Evolutionary conservation across 1,140 invertebrate species (phyloP).

Genomic region (Telenomus remus): DNA sequence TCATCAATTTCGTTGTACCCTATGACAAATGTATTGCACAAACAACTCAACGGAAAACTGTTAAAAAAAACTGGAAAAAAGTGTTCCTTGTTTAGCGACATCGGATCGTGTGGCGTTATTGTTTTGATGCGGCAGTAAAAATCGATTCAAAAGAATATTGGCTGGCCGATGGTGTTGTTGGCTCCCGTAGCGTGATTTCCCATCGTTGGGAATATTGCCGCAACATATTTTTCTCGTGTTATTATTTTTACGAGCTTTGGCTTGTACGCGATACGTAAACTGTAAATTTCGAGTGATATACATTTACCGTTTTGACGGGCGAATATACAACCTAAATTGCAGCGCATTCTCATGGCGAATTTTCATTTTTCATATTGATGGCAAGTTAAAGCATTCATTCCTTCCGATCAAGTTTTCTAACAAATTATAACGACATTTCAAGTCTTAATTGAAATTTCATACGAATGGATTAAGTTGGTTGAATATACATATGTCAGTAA

Average conservation of each 20-base stretch:
- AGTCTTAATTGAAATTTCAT: too few relatives aligned
- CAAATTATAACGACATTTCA: too few relatives aligned
- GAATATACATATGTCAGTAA: slow-evolving; percentile 37
- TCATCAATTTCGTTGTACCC: neutral
- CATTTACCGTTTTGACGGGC: slow-evolving; percentile 17
- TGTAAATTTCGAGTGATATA: slow-evolving; percentile 41
- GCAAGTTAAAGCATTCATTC: too few relatives aligned
- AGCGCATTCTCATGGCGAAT: too few relatives aligned
- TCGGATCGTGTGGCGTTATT: slow-evolving; percentile 17
- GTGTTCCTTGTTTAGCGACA: slow-evolving; percentile 19
- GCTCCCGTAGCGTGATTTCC: slow-evolving; percentile 16
- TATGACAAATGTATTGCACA: too few relatives aligned
- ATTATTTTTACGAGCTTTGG: slow-evolving; percentile 39
- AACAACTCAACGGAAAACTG: too few relatives aligned
- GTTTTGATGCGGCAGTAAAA: slow-evolving; percentile 21
- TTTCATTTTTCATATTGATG: too few relatives aligned
- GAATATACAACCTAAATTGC: too few relatives aligned
- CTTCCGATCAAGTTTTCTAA: too few relatives aligned
- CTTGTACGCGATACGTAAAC: slow-evolving; percentile 17
- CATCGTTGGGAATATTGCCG: slow-evolving; percentile 25
- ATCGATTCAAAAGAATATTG: slow-evolving; percentile 41
- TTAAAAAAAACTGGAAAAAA: slow-evolving; percentile 17
- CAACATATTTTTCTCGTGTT: slow-evolving; percentile 31
- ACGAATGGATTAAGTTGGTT: slow-evolving; percentile 38
- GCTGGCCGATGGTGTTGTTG: slow-evolving; percentile 23